Conservation (phyloP, 2,888 invertebrate genomes). For the Aricia artaxerxes region DNA sequence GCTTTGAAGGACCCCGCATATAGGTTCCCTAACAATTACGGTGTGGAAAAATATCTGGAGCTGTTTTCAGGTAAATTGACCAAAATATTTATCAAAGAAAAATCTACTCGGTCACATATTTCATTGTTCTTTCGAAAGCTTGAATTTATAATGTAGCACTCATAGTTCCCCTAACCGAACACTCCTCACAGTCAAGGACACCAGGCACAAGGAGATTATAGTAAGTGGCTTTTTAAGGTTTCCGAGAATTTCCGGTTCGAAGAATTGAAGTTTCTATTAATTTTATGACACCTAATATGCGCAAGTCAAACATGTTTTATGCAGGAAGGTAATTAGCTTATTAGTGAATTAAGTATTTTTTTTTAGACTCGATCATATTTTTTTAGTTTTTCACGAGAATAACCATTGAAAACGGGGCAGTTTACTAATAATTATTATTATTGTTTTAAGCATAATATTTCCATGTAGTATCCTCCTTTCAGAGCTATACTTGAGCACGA, state of each 20-base stretch:
- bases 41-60: constrained; percentile 98
- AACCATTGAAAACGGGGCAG: too few species aligned
- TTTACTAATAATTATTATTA: too few species aligned
- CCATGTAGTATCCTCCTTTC: too few species aligned
- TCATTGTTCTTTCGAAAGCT: background rate
- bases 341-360: too few species aligned
- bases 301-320: too few species aligned
- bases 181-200: background rate
- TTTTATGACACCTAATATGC: too few species aligned
- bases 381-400: too few species aligned
- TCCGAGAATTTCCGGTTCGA: background rate
- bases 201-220: background rate
- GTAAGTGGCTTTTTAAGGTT: background rate
- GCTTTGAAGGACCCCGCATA: constrained; percentile 92
- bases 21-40: constrained; percentile 96
- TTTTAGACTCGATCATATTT: too few species aligned
- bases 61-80: constrained; percentile 90
- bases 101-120: background rate
- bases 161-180: background rate
- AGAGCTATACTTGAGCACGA: too few species aligned
- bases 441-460: too few species aligned
- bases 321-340: too few species aligned
- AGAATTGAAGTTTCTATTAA: background rate
- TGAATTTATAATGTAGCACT: constrained; percentile 2
- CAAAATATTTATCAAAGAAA: background rate